Conservation (phyloP, 2,797 vertebrate species). For the Clangula hyemalis region DNA sequence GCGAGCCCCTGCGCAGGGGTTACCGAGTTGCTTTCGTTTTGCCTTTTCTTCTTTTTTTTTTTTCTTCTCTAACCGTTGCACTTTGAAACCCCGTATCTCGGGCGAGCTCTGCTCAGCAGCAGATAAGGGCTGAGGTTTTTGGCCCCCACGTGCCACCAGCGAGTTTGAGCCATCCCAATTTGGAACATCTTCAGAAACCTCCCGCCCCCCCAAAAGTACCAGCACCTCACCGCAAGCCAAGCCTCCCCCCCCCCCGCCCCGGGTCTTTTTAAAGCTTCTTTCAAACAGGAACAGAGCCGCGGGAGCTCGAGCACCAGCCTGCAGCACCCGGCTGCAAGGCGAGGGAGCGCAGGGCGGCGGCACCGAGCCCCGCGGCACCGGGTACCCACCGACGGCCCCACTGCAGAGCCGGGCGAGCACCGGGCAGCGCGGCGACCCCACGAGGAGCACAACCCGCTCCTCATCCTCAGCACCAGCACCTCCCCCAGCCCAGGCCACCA, state of each 20-base stretch:
- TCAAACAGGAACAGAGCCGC: fast-evolving
- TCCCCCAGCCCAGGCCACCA: neutral
- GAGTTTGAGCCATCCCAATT: fast-evolving
- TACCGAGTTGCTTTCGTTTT: neutral
- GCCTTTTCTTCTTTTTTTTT: neutral
- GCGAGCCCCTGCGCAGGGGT: neutral
- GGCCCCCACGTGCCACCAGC: fast-evolving
- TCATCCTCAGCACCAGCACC: neutral
- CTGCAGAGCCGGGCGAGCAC: too few relatives aligned
- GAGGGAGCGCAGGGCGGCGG: too few relatives aligned
- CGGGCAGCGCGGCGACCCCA: neutral
- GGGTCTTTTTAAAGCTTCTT: neutral
- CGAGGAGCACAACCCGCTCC: neutral
- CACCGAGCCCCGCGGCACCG: neutral
- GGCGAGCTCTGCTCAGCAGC: neutral
- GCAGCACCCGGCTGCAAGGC: too few relatives aligned
- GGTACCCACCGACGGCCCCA: neutral
- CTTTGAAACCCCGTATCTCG: constrained; percentile 20
- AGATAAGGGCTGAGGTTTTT: constrained; percentile 47
- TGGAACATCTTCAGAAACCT: neutral
- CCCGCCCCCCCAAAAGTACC: neutral
- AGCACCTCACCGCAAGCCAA: fast-evolving
- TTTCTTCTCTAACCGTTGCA: neutral
- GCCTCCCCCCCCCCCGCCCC: neutral
- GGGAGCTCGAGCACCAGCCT: neutral